Percentiles rank a stretch among this genome's conserved stretches.
phyloP scores from a whole-genome alignment of 2,888 invertebrate genomes.

The Hybos culiciformis region DNA sequence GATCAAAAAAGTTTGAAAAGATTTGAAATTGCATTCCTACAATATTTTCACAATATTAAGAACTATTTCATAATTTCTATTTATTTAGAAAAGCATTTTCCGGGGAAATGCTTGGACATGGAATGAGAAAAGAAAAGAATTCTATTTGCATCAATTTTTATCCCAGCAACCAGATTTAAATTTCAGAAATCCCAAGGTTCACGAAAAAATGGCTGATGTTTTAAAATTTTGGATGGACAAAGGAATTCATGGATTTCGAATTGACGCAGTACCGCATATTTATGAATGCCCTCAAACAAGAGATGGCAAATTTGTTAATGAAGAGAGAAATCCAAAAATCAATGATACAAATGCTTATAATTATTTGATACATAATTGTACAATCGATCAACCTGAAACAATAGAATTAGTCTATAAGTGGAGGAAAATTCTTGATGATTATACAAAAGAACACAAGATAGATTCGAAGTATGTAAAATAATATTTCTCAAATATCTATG shows the following conservation, averaged over 20 bases:
- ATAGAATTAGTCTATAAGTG: constrained; percentile 44
- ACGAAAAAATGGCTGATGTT: constrained; percentile 46
- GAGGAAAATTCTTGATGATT: constrained; percentile 39
- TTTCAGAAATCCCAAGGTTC: constrained; percentile 50
- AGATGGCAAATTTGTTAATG: constrained; percentile 31
- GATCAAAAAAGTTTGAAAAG: not conserved
- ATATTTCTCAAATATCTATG: not conserved
- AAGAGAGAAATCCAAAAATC: constrained; percentile 37
- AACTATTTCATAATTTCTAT: not conserved
- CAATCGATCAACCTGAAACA: constrained; percentile 45
- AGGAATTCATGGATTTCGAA: constrained; percentile 63
- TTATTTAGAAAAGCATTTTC: constrained; percentile 35
- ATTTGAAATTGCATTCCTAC: not conserved
- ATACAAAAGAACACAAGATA: constrained; percentile 26
- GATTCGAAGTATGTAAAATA: not conserved
- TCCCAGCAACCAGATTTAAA: constrained; percentile 68
- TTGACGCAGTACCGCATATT: constrained; percentile 49
- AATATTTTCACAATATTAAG: too few relatives aligned
- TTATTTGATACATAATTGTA: constrained; percentile 46
- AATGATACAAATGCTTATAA: constrained; percentile 40
- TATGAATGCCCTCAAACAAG: constrained; percentile 35
- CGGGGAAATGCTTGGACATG: constrained; percentile 57
- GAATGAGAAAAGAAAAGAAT: constrained; percentile 46
- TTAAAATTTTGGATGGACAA: constrained; percentile 58
- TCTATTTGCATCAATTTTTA: constrained; percentile 51